Conservation (phyloP, 2,797 vertebrate species). For the Vireo griseus region DNA sequence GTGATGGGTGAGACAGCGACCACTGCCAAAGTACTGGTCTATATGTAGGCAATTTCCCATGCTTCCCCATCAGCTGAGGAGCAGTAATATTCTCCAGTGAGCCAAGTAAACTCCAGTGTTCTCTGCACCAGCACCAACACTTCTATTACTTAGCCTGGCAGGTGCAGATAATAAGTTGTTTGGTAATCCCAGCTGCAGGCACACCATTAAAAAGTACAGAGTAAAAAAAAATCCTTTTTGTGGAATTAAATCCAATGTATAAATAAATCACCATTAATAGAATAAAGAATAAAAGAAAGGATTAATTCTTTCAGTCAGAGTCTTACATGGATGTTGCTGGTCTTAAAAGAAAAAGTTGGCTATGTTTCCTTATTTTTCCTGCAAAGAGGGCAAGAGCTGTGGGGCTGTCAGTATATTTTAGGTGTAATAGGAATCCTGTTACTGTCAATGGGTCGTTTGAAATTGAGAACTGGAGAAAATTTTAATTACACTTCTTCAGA, state of each 20-base stretch:
- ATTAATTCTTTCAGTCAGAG: background rate
- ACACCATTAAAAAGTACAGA: background rate
- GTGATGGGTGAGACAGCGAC: fast-evolving
- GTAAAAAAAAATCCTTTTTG: background rate
- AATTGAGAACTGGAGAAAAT: background rate
- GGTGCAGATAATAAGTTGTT: background rate
- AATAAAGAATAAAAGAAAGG: background rate
- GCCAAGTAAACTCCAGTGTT: background rate
- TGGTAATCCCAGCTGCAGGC: background rate
- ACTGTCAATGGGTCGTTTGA: background rate
- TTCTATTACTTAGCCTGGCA: background rate
- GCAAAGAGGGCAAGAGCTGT: background rate
- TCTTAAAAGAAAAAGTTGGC: background rate
- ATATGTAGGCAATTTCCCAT: background rate
- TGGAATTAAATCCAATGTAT: background rate
- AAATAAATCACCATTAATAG: background rate
- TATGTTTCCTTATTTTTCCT: background rate
- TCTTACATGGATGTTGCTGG: background rate
- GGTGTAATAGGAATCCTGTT: background rate
- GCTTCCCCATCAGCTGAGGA: background rate
- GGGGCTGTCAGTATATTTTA: background rate
- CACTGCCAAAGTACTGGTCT: background rate
- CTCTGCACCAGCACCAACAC: background rate
- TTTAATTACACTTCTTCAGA: background rate
- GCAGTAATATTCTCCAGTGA: background rate